Base-by-base conservation (phyloP, 2,888 invertebrate genomes). In the Acanthosepion lycidas region DNA sequence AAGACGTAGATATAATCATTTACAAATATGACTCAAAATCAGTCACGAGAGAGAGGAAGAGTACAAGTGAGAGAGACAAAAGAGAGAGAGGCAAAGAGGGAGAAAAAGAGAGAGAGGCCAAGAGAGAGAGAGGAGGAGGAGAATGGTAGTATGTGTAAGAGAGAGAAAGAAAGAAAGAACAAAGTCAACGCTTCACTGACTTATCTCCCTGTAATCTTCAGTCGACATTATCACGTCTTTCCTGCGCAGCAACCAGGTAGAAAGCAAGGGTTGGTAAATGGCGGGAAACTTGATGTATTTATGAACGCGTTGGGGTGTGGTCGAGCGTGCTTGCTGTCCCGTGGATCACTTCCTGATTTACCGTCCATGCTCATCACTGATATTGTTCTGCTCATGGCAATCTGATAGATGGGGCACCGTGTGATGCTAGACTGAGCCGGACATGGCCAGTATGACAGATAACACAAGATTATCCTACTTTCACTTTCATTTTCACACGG, bases 161-260 rank as follows among this genome's bases (percentile, higher is more conserved):
- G 42, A 42, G 64, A 28, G 64, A 64, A 64, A 28, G 64, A 26
- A 0, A 64, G 55, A 55, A 20, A 55, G 55, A 55, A 55, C 0
- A 55, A 59, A 78, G 15, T 78, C n/a, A 33, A n/a, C n/a, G 78
- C 15, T n/a, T 33, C n/a, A 33, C 3, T n/a, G 78, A 33, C 3
- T 78, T 78, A 78, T 78, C 78, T n/a, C n/a, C n/a, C 78, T 78
- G n/a, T n/a, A 18, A 78, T 78, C n/a, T n/a, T n/a, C 1, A n/a
- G 78, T 78, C 78, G 78, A 78, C n/a, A 78, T 78, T 78, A 78
- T 78, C 78, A 78, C n/a, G 78, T n/a, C n/a, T 78, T 78, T 33
- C 78, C n/a, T 18, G n/a, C 78, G 15, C 78, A 12, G n/a, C 15
- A 18, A n/a, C 78, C n/a, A 78, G 78, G 78, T 78, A 78, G 78